Percentiles rank a stretch among this genome's conserved stretches.
phyloP scores from a whole-genome alignment of 2,888 invertebrate genomes.

The Chymomyza procnemis region DNA sequence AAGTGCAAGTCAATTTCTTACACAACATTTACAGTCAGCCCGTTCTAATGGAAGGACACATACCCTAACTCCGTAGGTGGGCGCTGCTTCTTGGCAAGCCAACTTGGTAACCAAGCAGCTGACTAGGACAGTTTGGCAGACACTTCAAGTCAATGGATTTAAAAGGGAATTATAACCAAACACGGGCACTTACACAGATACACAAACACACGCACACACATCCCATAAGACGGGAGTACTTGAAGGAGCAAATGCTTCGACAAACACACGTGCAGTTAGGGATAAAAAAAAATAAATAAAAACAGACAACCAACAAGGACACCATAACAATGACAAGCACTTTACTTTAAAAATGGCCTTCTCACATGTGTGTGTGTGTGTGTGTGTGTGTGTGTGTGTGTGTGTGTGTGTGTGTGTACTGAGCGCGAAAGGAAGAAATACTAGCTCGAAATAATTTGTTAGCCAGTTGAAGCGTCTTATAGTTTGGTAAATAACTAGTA shows the following conservation, averaged over 20 bases:
- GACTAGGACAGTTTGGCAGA: not conserved
- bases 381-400: not conserved
- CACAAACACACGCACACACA: not conserved
- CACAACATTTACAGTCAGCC: not conserved
- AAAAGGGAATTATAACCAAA: not conserved
- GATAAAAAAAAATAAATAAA: not conserved
- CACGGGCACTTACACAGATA: not conserved
- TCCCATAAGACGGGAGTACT: not conserved
- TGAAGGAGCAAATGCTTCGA: not conserved
- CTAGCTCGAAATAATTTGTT: no score
- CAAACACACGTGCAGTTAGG: not conserved
- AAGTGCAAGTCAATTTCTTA: not conserved
- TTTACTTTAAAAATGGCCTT: slow-evolving; percentile 1
- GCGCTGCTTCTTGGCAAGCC: not conserved
- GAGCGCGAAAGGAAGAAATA: no score
- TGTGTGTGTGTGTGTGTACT: not conserved
- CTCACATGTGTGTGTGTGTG: not conserved
- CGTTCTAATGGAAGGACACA: not conserved
- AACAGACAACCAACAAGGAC: not conserved
- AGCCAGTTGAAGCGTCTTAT: no score
- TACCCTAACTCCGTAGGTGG: not conserved
- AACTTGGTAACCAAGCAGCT: not conserved
- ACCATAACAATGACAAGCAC: slow-evolving; percentile 3
- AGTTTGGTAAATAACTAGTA: no score
- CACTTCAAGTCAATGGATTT: not conserved